Base-by-base conservation (phyloP, 2,797 vertebrate genomes). In the Brachyalestes nurse region DNA sequence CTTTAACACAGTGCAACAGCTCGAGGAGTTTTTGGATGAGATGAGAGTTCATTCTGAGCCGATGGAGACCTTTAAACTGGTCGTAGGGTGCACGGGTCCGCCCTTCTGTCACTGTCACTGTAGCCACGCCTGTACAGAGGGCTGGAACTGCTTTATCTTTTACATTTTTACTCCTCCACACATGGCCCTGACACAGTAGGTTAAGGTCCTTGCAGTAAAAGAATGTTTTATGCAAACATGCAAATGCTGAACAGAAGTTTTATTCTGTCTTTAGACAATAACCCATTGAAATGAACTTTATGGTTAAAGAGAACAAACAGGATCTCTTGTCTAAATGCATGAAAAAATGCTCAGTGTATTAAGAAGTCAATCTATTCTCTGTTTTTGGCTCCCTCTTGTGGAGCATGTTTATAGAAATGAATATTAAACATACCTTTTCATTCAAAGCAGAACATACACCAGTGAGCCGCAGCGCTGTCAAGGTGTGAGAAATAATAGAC, bases 1-100 rank as follows among this genome's bases (percentile, higher is more conserved):
- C 42, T 73, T 47, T 70, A 79, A 23, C 21, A 19, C 2, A 25
- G n/a, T 19, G 25, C 42, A 45, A 23, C 45, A 23, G 67, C 65
- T 70, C 23, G 3, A 42, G 58, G 47, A 75, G 25, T 19, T 49
- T 25, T 17, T 49, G 42, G 19, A 42, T 80, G 12, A 25, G 45
- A 51, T 80, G 40, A 83, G 67, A 16, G 23, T 55, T 82, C 81
- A 88, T 84, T 72, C 76, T 53, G 60, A 25, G 8, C 6, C n/a
- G 58, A 61, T 17, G 16, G 73, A 79, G 49, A 58, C 83, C 67
- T 93, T 92, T 94, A 92, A 93, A 89, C 38, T 38, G n/a, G 66
- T 85, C 6, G 57, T 42, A 21, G 53, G 72, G 78, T 74, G 73
- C 70, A 62, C 21, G 76, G 89, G 19, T 6, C 77, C 92, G 91